Evolutionary conservation across 1,140 invertebrate species (phyloP).

Genomic region (Thaumatotibia leucotreta): DNA sequence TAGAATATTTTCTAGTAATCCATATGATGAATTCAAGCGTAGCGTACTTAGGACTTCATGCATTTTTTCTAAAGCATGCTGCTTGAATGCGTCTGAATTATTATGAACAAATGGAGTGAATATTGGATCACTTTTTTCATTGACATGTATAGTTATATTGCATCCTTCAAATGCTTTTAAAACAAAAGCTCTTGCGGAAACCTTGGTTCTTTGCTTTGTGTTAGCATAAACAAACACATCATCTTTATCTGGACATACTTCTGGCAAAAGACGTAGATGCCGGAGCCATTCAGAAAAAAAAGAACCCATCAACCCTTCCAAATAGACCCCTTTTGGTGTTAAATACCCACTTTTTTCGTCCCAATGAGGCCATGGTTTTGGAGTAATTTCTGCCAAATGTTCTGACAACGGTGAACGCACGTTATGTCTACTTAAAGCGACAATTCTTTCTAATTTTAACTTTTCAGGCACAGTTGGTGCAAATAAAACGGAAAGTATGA

Average conservation of each 20-base stretch:
- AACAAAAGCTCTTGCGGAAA: slow-evolving; percentile 48
- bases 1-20: slow-evolving; percentile 42
- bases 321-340: slow-evolving; percentile 40
- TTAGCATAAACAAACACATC: slow-evolving; percentile 49
- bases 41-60: slow-evolving; percentile 33
- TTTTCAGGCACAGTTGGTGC: neutral
- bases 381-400: slow-evolving; percentile 34
- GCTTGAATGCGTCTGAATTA: slow-evolving; percentile 30
- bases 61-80: slow-evolving; percentile 38
- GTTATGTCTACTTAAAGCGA: slow-evolving; percentile 58
- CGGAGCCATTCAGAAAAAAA: slow-evolving; percentile 39
- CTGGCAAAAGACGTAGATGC: slow-evolving; percentile 31
- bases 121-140: slow-evolving; percentile 42
- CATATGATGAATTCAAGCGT: slow-evolving; percentile 35
- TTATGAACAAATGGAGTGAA: slow-evolving; percentile 51
- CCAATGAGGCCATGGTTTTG: slow-evolving; percentile 40
- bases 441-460: slow-evolving; percentile 47
- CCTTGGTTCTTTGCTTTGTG: slow-evolving; percentile 42
- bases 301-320: slow-evolving; percentile 46
- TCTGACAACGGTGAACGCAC: slow-evolving; percentile 48
- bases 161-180: slow-evolving; percentile 40
- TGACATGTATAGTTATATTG: neutral
- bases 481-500: neutral
- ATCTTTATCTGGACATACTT: slow-evolving; percentile 35
- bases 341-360: slow-evolving; percentile 28